These are phyloP conservation scores for Lycophotia porphyrea DNA, from an alignment of 2,888 invertebrate genomes.

Conservation along the genomic window DNA sequence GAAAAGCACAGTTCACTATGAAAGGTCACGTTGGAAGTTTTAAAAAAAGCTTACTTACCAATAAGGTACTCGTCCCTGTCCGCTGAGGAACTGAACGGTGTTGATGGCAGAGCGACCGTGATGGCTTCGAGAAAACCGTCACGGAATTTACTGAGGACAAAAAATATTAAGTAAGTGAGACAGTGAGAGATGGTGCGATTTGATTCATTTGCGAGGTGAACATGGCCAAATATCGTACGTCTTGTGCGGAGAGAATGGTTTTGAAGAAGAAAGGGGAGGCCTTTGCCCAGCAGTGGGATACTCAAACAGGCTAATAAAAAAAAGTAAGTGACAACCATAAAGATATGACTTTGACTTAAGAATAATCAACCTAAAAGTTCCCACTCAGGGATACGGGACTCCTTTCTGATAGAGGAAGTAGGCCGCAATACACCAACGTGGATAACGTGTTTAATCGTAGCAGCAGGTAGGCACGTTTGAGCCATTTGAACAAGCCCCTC, in stretches of 20 bases:
- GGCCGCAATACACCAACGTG: neutral
- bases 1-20: neutral
- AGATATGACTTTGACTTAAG: too few species aligned
- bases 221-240: too few species aligned
- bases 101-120: constrained; percentile 81
- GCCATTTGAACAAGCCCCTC: neutral
- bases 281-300: too few species aligned
- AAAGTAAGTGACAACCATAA: neutral
- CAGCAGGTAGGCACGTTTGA: neutral
- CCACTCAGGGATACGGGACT: too few species aligned
- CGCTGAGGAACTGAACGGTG: constrained; percentile 80
- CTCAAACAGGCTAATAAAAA: too few species aligned
- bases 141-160: constrained; percentile 81
- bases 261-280: too few species aligned
- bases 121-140: constrained; percentile 86
- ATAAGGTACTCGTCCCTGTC: constrained; percentile 87
- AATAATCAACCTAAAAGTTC: too few species aligned
- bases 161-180: neutral
- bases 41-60: constrained; percentile 73
- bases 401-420: too few species aligned
- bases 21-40: neutral
- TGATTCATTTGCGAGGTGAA: too few species aligned
- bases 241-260: too few species aligned
- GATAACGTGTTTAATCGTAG: too few species aligned
- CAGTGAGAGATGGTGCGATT: too few species aligned